These are phyloP conservation scores for Calidris pygmaea DNA, from an alignment of 2,113 vertebrate species.

Conservation along the genomic window DNA sequence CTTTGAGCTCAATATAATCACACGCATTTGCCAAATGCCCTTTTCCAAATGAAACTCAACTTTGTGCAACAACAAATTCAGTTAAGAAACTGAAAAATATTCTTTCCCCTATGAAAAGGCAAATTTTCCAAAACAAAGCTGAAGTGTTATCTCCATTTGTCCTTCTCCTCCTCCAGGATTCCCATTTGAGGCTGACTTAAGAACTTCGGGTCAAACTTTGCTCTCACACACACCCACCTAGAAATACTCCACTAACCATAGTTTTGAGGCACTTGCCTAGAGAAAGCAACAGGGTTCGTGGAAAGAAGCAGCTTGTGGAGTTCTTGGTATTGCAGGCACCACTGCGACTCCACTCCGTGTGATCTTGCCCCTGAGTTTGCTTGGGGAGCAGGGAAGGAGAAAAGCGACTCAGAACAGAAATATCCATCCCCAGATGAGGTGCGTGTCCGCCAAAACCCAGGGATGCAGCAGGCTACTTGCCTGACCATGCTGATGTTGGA, in stretches of 20 bases:
- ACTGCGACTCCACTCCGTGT: fast-evolving
- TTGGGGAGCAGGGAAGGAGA: background rate
- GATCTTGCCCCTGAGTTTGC: background rate
- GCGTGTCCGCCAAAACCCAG: fast-evolving
- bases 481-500: background rate
- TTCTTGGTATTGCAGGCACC: background rate
- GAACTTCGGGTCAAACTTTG: background rate
- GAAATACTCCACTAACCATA: background rate
- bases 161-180: background rate
- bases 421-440: background rate
- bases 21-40: background rate
- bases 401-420: background rate
- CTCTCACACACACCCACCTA: background rate
- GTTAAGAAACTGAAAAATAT: background rate
- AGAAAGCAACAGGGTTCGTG: background rate
- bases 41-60: background rate
- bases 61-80: background rate
- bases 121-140: background rate
- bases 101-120: background rate
- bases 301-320: background rate
- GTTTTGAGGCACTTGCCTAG: background rate
- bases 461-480: background rate
- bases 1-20: background rate
- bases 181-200: background rate
- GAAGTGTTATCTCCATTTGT: background rate